Base-by-base conservation (phyloP, 2,113 vertebrate species). In the Paradoxurus hermaphroditus region DNA sequence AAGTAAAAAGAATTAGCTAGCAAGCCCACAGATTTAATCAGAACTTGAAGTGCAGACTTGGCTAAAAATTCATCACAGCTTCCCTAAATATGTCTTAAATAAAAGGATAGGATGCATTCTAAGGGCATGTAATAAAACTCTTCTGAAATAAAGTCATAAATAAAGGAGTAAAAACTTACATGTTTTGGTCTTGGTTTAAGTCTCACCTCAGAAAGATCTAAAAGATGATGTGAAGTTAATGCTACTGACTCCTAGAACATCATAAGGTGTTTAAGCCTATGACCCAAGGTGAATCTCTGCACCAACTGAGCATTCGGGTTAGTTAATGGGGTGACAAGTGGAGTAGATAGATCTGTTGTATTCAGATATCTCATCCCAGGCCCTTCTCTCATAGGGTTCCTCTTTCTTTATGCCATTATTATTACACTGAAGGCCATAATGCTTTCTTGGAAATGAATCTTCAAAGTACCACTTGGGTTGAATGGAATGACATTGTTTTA, bases 11-110 rank as follows among this genome's bases (percentile, higher is more conserved):
- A 49, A 31, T 16, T 92, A 91, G 39, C 23, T 90, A 44, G 49
- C 90, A 86, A 95, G 90, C 72, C 81, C 78, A 51, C 49, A 84
- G 18, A 84, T 81, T 88, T 95, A 98, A 97, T 96, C 89, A 97
- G 63, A 97, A 86, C 79, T 97, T 97, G n/a, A 79, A 96, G 5
- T 75, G 68, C 5, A 96, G 53, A 75, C 46, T 49, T 21, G 46
- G 62, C 67, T 0, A 7, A 82, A 10, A 90, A 70, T 77, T 96
- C 79, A 72, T 95, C 41, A 90, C 13, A 15, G 21, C 18, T 81
- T 81, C 0, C 0, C 51, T 86, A n/a, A 93, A 86, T 86, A 19
- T 5, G 18, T 89, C 39, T 10, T 49, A 78, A 78, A 27, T 82
- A 70, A 91, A 79, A 94, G 7, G 31, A 86, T 7, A 70, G 5